phyloP scores from a whole-genome alignment of 2,113 vertebrate species.

The Anhinga rufa region DNA sequence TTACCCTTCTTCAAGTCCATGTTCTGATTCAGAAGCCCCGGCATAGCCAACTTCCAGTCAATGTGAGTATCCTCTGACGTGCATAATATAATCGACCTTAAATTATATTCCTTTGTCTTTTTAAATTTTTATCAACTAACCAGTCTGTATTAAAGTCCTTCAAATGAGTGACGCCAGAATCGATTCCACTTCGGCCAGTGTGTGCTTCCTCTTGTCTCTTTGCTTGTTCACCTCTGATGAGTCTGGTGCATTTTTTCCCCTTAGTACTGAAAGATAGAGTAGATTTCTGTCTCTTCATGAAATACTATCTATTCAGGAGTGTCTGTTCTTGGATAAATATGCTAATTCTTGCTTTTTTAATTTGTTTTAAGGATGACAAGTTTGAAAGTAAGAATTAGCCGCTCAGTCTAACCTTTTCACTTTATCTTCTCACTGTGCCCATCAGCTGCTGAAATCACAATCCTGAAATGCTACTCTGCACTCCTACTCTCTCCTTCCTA shows the following conservation, averaged over 20 bases:
- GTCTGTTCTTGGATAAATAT: not conserved
- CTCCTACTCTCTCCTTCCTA: not conserved
- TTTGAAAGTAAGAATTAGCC: not conserved
- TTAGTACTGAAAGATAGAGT: not conserved
- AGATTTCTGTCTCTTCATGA: not conserved
- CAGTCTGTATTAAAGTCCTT: not conserved
- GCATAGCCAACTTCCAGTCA: constrained; percentile 81
- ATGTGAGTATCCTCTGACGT: constrained; percentile 64
- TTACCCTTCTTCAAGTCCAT: constrained; percentile 86
- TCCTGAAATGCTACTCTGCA: not conserved
- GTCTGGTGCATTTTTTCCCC: not conserved
- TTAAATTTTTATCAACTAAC: not conserved
- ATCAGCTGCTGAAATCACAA: not conserved
- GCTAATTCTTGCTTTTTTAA: not conserved
- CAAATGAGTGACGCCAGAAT: not conserved
- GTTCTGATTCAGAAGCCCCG: constrained; percentile 87
- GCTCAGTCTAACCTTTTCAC: not conserved
- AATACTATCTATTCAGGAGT: not conserved
- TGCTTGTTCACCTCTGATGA: not conserved
- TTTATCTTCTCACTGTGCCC: not conserved
- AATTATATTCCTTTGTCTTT: not conserved
- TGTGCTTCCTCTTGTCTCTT: not conserved
- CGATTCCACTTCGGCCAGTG: not conserved
- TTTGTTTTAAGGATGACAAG: not conserved
- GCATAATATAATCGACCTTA: not conserved